Base-by-base conservation (phyloP, 2,888 invertebrate genomes). In the Chydorus sphaericus region DNA sequence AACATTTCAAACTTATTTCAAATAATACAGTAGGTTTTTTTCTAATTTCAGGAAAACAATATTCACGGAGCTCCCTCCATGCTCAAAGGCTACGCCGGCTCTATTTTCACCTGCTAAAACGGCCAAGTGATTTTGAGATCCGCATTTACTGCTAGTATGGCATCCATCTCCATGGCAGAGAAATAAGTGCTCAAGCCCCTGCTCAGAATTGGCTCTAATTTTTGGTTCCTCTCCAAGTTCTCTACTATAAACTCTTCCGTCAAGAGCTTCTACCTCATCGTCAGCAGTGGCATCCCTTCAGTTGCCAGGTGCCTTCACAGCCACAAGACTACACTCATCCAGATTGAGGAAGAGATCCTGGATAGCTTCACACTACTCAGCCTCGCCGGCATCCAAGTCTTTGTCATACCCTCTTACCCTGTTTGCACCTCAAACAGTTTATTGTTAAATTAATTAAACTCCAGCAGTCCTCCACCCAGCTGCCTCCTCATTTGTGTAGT, bases 131-230 rank as follows among this genome's bases (percentile, higher is more conserved):
- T 36, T 14, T 52, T 52, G n/a, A n/a, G n/a, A n/a, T n/a, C n/a
- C 23, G 52, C 33, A 52, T 36, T 52, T 23, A 36, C 36, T 36
- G n/a, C 52, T 20, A 37, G 37, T 10, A 28, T 26, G 10, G 44
- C 28, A 14, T 33, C 36, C 20, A 23, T 52, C 23, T 36, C 31
- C 23, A 33, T 16, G 7, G 33, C 52, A 29, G 52, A 52, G n/a
- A 52, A 36, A 52, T 23, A 52, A 52, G 20, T 52, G 8, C 29
- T 52, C 1, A 52, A 52, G 36, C 52, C 52, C 3, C 18, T 52
- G 36, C 36, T 52, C 14, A 52, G 36, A 52, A 18, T 52, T 14
- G 52, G 33, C 23, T 52, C 52, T 4, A 36, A 31, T 26, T 29
- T 33, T 14, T 23, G 31, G 23, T 33, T 26, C 14, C 31, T 52